phyloP scores from a whole-genome alignment of 2,113 vertebrate genomes.

The Chiloscyllium plagiosum region DNA sequence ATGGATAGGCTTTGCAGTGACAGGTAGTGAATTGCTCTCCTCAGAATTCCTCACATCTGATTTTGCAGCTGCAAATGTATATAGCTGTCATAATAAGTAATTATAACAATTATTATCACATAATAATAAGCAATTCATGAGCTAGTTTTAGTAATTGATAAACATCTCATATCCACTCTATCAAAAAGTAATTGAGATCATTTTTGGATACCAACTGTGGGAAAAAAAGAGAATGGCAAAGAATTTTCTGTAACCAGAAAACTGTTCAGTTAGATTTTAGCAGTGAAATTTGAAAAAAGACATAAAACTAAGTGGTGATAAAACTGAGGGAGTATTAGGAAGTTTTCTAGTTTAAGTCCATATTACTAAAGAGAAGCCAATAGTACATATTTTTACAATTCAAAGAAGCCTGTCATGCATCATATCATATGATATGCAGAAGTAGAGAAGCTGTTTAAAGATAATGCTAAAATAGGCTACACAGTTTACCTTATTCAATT shows the following conservation, averaged over 20 bases:
- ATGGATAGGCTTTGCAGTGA: too few species aligned
- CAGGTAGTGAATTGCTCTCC: too few species aligned
- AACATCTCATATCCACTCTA: background rate
- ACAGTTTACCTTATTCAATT: background rate
- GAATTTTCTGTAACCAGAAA: background rate
- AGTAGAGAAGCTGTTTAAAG: background rate
- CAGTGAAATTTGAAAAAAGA: background rate
- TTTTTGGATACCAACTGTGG: background rate
- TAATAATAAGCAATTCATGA: background rate
- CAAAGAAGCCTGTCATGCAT: background rate
- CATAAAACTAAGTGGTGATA: background rate
- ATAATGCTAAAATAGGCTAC: background rate
- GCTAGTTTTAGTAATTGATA: background rate
- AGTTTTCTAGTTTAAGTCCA: background rate
- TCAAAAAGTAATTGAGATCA: background rate
- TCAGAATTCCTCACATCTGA: too few species aligned
- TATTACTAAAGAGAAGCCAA: background rate
- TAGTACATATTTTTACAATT: background rate
- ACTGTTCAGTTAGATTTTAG: background rate
- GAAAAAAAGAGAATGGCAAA: background rate
- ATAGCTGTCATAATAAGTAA: too few species aligned
- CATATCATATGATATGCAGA: background rate
- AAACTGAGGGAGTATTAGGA: background rate
- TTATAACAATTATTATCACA: too few species aligned
- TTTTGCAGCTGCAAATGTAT: too few species aligned